These are phyloP conservation scores for Toxostoma redivivum DNA, from an alignment of 2,113 vertebrate genomes.

Conservation along the genomic window DNA sequence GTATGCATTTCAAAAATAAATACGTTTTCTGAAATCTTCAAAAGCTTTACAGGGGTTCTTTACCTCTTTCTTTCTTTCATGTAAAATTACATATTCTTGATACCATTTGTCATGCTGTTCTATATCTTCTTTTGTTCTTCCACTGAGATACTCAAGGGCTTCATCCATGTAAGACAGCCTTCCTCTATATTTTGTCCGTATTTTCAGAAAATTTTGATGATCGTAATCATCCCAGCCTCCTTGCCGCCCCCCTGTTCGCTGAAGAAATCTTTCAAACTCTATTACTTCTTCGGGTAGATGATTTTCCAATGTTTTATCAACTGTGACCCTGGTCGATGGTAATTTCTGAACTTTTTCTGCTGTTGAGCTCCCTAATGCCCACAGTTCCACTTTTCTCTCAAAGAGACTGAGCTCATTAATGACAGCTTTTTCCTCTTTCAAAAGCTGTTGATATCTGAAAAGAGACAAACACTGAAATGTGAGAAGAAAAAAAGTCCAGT, in stretches of 20 bases:
- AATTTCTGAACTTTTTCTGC: constrained; percentile 47
- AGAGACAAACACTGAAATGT: neutral
- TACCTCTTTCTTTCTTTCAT: constrained; percentile 89
- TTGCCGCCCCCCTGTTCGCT: constrained; percentile 79
- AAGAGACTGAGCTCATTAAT: constrained; percentile 79
- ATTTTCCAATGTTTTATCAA: constrained; percentile 35
- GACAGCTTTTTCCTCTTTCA: constrained; percentile 82
- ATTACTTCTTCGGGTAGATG: constrained; percentile 78
- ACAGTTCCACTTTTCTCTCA: constrained; percentile 86
- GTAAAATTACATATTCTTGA: constrained; percentile 79
- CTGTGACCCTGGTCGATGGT: constrained; percentile 49
- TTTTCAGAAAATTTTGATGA: constrained; percentile 84
- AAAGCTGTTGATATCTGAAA: constrained; percentile 84
- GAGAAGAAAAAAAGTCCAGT: neutral
- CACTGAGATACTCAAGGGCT: constrained; percentile 78
- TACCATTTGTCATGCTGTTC: constrained; percentile 86
- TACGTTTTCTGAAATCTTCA: neutral
- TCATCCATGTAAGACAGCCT: constrained; percentile 76
- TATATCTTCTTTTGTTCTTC: constrained; percentile 80
- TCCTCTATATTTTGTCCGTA: constrained; percentile 82
- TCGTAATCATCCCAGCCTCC: constrained; percentile 92
- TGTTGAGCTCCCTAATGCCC: constrained; percentile 66
- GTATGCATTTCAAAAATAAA: neutral
- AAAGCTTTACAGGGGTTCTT: neutral
- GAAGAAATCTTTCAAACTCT: constrained; percentile 85